Conservation (phyloP, 2,797 vertebrate species). For the Pogonophryne albipinna region DNA sequence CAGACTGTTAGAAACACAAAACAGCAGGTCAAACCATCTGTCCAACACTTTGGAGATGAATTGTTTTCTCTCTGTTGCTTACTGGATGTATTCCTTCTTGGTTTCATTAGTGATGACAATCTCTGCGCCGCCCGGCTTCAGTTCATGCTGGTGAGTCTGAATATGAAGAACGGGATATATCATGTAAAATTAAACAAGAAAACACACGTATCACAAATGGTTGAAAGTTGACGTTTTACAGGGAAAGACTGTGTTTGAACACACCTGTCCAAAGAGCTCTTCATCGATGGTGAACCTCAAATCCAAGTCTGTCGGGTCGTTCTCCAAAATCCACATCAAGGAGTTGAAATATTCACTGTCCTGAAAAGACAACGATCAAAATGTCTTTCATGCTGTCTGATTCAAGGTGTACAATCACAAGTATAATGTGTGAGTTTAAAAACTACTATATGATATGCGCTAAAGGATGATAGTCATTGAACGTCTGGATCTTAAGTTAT, state of each 20-base stretch:
- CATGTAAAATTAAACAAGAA: slow-evolving; percentile 18
- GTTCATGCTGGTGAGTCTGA: slow-evolving; percentile 95
- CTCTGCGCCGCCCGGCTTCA: slow-evolving; percentile 92
- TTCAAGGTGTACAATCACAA: background rate
- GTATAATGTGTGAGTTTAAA: no score
- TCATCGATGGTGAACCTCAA: slow-evolving; percentile 95
- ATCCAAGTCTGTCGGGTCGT: slow-evolving; percentile 95
- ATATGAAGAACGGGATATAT: slow-evolving; percentile 26
- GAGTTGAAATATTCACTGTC: slow-evolving; percentile 98
- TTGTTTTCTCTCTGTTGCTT: slow-evolving; percentile 68
- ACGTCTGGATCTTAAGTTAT: no score
- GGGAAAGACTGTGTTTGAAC: slow-evolving; percentile 8
- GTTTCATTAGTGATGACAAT: slow-evolving; percentile 94
- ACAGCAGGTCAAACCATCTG: slow-evolving; percentile 1
- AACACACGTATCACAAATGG: background rate
- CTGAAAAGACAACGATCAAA: slow-evolving; percentile 73
- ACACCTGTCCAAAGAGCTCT: slow-evolving; percentile 97
- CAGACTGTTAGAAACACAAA: slow-evolving; percentile 82
- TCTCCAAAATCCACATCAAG: slow-evolving; percentile 96
- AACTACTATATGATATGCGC: no score
- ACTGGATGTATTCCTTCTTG: slow-evolving; percentile 99
- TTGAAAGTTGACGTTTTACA: background rate
- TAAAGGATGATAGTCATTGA: no score
- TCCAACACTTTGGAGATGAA: background rate
- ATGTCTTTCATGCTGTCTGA: background rate